Evolutionary conservation across 2,888 invertebrate species (phyloP).

Genomic region (Tubulanus polymorphus): DNA sequence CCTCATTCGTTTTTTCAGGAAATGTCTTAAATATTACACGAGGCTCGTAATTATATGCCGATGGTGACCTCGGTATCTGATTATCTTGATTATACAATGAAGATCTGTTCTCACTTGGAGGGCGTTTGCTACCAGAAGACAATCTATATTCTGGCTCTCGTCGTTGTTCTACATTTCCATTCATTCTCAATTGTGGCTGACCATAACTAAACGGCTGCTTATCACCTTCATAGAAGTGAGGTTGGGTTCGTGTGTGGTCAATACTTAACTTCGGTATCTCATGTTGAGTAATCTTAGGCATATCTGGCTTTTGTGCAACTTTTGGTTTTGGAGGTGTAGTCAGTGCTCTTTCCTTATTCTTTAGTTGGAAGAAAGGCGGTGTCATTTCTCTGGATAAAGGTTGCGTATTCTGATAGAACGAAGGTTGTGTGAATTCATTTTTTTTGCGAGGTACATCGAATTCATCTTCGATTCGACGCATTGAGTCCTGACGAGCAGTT

Average conservation of each 20-base stretch:
- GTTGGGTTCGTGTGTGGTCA: conserved; percentile 32
- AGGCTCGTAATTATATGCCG: too few species aligned
- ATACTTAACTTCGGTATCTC: conserved; percentile 4
- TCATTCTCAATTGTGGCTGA: neutral
- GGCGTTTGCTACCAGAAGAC: neutral
- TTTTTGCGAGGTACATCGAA: neutral
- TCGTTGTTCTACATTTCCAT: neutral
- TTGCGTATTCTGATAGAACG: conserved; percentile 41
- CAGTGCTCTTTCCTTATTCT: conserved; percentile 17
- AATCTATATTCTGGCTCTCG: too few species aligned
- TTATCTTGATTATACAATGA: too few species aligned
- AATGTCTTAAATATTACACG: too few species aligned
- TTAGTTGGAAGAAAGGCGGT: conserved; percentile 39
- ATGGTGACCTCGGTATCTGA: too few species aligned
- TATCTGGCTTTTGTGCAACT: conserved; percentile 4
- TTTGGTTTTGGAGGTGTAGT: conserved; percentile 22
- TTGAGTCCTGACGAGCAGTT: neutral
- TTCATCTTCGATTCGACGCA: neutral
- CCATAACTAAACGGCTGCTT: neutral
- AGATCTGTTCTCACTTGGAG: too few species aligned
- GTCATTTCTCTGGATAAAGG: conserved; percentile 30
- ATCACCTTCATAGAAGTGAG: conserved; percentile 27
- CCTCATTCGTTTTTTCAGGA: conserved; percentile 3
- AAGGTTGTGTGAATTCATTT: conserved; percentile 32
- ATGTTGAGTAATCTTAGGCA: neutral